phyloP scores from a whole-genome alignment of 2,888 invertebrate genomes.

The Myathropa florea region DNA sequence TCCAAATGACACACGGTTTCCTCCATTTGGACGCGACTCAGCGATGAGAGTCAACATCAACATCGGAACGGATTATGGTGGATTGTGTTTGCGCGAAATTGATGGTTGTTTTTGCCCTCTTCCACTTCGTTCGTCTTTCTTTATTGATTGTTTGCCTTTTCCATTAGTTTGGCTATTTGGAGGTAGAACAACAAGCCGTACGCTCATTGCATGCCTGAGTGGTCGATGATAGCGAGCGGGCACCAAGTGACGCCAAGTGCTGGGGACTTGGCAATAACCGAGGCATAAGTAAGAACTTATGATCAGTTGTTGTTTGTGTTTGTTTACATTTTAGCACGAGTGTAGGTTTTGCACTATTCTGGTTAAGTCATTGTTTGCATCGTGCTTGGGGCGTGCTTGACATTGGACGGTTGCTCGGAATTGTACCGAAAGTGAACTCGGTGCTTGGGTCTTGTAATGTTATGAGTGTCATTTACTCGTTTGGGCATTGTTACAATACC shows the following conservation, averaged over 20 bases:
- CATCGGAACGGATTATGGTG: not conserved
- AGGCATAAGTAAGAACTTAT: slow-evolving; percentile 16
- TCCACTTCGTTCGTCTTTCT: not conserved
- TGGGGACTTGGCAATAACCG: not conserved
- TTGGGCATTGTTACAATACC: not conserved
- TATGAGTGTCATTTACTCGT: not conserved
- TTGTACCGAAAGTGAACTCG: slow-evolving; percentile 6
- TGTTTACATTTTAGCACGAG: slow-evolving; percentile 11
- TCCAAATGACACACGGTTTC: not conserved
- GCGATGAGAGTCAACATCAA: slow-evolving; percentile 13
- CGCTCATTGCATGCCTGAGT: not conserved
- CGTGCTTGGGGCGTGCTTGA: slow-evolving; percentile 3
- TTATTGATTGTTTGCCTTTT: slow-evolving; percentile 24
- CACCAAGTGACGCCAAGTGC: not conserved
- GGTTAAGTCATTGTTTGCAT: not conserved
- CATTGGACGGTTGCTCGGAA: slow-evolving; percentile 13
- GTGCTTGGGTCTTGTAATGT: not conserved
- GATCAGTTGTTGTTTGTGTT: not conserved
- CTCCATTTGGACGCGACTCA: not conserved
- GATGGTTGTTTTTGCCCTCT: not conserved
- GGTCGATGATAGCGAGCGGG: not conserved
- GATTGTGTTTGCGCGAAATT: slow-evolving; percentile 11
- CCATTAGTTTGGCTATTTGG: not conserved
- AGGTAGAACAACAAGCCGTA: slow-evolving; percentile 1
- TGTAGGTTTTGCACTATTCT: not conserved